Percentiles rank a stretch among this genome's conserved stretches.
Evolutionary conservation across 2,888 invertebrate species (phyloP).

Genomic region (Leucozona laternaria): DNA sequence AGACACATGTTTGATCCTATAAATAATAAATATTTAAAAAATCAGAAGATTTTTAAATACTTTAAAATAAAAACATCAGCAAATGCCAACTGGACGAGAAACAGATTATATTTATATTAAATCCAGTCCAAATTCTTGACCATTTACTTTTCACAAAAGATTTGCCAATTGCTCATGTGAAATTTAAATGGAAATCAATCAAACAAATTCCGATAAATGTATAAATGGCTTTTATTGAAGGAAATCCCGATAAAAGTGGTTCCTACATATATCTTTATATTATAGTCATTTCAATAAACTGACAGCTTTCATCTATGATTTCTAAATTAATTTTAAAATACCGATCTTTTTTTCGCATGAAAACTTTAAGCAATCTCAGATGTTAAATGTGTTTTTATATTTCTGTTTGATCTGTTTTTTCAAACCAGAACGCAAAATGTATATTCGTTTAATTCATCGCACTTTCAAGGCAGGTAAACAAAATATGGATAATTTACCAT

Average conservation of each 20-base stretch:
- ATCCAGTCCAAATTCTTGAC: neutral
- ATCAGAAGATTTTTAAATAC: too few relatives aligned
- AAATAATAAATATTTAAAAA: too few relatives aligned
- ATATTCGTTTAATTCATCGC: neutral
- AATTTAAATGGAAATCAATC: neutral
- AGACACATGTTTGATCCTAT: too few relatives aligned
- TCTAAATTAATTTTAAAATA: neutral
- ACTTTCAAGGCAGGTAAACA: constrained; percentile 1
- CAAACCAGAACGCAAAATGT: neutral
- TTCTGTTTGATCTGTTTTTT: constrained; percentile 1
- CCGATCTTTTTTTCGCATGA: neutral
- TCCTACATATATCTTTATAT: neutral
- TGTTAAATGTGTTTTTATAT: neutral
- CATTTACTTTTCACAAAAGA: neutral
- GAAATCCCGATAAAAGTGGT: neutral
- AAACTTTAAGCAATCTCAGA: neutral
- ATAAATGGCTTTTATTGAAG: neutral
- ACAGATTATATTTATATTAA: too few relatives aligned
- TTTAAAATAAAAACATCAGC: too few relatives aligned
- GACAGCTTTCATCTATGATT: constrained; percentile 4
- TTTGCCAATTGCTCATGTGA: neutral
- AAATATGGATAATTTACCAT: constrained; percentile 14
- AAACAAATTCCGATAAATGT: neutral
- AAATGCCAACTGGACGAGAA: too few relatives aligned
- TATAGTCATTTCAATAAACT: neutral